Conservation (phyloP, 2,113 vertebrate genomes). For the Apeltes quadracus region DNA sequence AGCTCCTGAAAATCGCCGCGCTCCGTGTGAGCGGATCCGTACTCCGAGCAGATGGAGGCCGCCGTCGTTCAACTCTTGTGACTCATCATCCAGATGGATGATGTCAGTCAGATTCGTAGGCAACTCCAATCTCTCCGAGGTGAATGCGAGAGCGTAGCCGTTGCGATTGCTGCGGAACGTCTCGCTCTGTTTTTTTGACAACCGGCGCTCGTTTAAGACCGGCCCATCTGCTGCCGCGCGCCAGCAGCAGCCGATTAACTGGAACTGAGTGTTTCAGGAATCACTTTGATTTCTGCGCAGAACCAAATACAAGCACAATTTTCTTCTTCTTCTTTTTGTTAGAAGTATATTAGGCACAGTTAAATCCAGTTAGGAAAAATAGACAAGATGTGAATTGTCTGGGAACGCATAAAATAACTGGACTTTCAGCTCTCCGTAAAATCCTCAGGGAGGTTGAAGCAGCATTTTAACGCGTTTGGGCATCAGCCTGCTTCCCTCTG, state of each 20-base stretch:
- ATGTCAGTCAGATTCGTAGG: slow-evolving; percentile 63
- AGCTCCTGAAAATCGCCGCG: slow-evolving; percentile 33
- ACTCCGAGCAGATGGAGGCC: slow-evolving; percentile 67
- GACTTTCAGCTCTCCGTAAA: slow-evolving; percentile 36
- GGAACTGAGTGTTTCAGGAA: slow-evolving; percentile 28
- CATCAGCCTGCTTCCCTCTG: slow-evolving; percentile 33
- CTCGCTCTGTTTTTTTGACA: slow-evolving; percentile 58
- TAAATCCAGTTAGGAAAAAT: slow-evolving; percentile 36
- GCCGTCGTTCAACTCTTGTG: slow-evolving; percentile 62
- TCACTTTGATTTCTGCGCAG: slow-evolving; percentile 18
- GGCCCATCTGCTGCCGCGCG: slow-evolving; percentile 50
- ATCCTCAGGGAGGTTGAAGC: slow-evolving; percentile 33
- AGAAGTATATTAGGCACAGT: slow-evolving; percentile 11
- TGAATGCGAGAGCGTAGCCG: slow-evolving; percentile 43
- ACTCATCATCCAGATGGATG: slow-evolving; percentile 66
- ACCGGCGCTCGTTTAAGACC: slow-evolving; percentile 50
- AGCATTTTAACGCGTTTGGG: slow-evolving; percentile 55
- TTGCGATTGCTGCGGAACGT: slow-evolving; percentile 30
- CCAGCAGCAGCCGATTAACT: slow-evolving; percentile 28
- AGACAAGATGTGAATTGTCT: slow-evolving; percentile 34
- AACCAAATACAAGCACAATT: not conserved
- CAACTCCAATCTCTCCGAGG: slow-evolving; percentile 52
- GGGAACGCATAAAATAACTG: slow-evolving; percentile 49
- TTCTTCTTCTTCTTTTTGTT: not conserved
- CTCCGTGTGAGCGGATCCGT: slow-evolving; percentile 53